Base-by-base conservation (phyloP, 2,113 vertebrate genomes). In the Myocastor coypus region DNA sequence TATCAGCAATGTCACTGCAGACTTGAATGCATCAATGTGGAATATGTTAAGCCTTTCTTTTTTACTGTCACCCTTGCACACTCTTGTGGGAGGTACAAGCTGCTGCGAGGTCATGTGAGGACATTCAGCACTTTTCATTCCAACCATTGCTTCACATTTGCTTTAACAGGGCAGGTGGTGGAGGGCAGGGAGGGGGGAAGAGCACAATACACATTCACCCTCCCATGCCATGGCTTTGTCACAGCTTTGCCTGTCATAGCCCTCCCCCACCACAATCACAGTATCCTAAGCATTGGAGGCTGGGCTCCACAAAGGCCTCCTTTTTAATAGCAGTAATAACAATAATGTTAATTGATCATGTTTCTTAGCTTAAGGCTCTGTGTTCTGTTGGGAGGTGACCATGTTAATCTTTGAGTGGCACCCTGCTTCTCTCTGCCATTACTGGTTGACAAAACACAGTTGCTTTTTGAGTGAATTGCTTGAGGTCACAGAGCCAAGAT, bases 121-220 rank as follows among this genome's bases (percentile, higher is more conserved):
- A 89, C 86, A 87, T 46, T 11, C n/a, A 14, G 32, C 42, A 7
- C 50, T 82, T 95, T 89, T 95, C 57, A 66, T 94, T 91, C 93
- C 92, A 85, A 7, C 75, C 87, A 9, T 46, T 80, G 68, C 64
- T 2, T 84, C 13, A 1, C 16, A 16, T 82, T 89, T 64, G 19
- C 83, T 94, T 59, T 42, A 92, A 71, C 5, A n/a, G 89, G 83
- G 55, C 32, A 5, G 37, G 50, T n/a, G 37, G 32, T 19, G 4
- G 42, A 86, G 77, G 5, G 42, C 22, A n/a, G 61, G 82, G 10
- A 59, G 5, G 14, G 28, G 61, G 8, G n/a, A 28, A 68, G 34
- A 64, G 32, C 0, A 69, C 7, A 32, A 64, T 55, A 20, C 77
- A 42, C 5, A 28, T 50, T 30, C 40, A 42, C 24, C 17, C n/a